Base-by-base conservation (phyloP, 2,797 vertebrate genomes). In the Leuciscus waleckii region DNA sequence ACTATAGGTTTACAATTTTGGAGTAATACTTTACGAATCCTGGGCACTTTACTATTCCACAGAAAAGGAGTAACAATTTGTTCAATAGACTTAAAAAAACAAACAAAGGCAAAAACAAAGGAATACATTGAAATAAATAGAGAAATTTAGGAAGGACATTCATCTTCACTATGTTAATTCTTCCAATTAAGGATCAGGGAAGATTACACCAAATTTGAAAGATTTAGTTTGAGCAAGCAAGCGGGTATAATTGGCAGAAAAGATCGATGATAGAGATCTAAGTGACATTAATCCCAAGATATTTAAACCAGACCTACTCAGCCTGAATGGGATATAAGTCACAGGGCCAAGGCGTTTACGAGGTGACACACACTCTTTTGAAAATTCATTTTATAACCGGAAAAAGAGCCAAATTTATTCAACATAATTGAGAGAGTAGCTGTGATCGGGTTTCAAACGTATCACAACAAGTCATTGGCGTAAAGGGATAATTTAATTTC, bases 221-320 rank as follows among this genome's bases (percentile, higher is more conserved):
- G 41, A 46, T 29, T 73, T 73, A 17, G 23, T 43, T 43, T 46
- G 13, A 43, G 23, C 69, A 7, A 71, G 35, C 17, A 54, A 56
- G 35, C 11, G 14, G 21, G 49, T 26, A 23, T 56, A 35, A 56
- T 23, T 54, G 17, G 8, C 8, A 21, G 46, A 23, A 35, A 76
- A n/a, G 46, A 75, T 29, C 35, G 39, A 26, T n/a, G 69, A 71
- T 14, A 41, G 5, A 71, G 35, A 71, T 43, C 69, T 71, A 49
- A 21, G 51, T 32, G 46, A 75, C 8, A 75, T 75, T 54, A 11
- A 75, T 75, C 41, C 26, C 46, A 75, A 75, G 35, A 70, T 70
- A 70, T 70, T 70, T 41, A 70, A 70, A 70, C n/a, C 70, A 8
- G 14, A 46, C n/a, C n/a, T 26, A 17, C 13, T 23, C n/a, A 71